Evolutionary conservation across 2,113 vertebrate species (phyloP).

Genomic region (Oreochromis tanganicae): DNA sequence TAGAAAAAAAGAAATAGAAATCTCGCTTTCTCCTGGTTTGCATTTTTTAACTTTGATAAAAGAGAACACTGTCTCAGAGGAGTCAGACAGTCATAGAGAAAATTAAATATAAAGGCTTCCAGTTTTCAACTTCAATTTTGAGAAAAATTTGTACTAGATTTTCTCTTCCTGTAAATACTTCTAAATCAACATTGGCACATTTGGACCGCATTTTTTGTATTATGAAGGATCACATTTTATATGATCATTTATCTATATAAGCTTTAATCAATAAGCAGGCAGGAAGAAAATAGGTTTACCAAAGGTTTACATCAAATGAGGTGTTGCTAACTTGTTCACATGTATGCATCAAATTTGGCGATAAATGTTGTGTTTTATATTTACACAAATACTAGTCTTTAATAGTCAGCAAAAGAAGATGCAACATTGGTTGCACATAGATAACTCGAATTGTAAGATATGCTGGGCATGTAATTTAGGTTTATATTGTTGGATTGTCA

Average conservation of each 20-base stretch:
- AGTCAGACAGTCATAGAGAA: not conserved
- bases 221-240: not conserved
- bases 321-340: not conserved
- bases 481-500: not conserved
- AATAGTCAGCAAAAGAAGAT: not conserved
- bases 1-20: not conserved
- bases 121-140: rapidly evolving
- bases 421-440: not conserved
- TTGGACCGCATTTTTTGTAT: not conserved
- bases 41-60: rapidly evolving
- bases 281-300: not conserved
- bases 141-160: not conserved
- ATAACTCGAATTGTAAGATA: rapidly evolving
- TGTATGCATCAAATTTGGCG: not conserved
- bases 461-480: not conserved
- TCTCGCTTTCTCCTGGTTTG: not conserved
- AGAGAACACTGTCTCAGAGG: not conserved
- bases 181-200: not conserved
- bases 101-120: not conserved
- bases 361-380: rapidly evolving
- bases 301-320: not conserved
- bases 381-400: not conserved
- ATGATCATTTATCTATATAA: not conserved
- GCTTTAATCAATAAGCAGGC: not conserved
- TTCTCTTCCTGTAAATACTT: not conserved